phyloP scores from a whole-genome alignment of 2,797 vertebrate species.

The Notolepis coatsorum region DNA sequence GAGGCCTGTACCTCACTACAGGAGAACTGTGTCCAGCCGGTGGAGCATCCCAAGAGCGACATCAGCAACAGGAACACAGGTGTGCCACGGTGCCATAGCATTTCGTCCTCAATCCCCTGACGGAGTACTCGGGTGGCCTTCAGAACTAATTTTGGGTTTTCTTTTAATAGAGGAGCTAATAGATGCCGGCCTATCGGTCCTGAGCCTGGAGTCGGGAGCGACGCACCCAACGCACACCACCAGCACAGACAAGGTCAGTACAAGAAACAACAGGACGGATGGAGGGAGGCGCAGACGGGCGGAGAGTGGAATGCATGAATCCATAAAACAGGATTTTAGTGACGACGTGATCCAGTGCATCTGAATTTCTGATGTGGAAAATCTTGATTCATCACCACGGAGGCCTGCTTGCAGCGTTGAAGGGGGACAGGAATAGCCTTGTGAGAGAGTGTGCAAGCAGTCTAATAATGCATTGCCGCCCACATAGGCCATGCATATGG shows the following conservation, averaged over 20 bases:
- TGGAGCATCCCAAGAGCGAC: constrained; percentile 72
- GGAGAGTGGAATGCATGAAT: constrained; percentile 46
- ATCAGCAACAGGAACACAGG: constrained; percentile 73
- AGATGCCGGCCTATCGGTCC: constrained; percentile 77
- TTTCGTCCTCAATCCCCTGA: not conserved
- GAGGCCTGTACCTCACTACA: constrained; percentile 46
- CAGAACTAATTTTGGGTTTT: no score
- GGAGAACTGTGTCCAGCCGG: constrained; percentile 44
- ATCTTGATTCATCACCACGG: constrained; percentile 38
- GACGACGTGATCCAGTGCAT: not conserved
- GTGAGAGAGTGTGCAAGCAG: constrained; percentile 28
- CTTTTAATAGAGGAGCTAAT: constrained; percentile 79
- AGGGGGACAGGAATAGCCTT: constrained; percentile 37
- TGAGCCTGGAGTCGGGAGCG: constrained; percentile 76
- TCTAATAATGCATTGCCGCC: constrained; percentile 8
- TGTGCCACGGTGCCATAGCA: constrained; percentile 29
- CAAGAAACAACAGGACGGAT: constrained; percentile 42
- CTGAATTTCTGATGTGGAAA: constrained; percentile 36
- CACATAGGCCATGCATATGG: constrained; percentile 16
- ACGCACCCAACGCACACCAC: constrained; percentile 70
- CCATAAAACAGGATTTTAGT: not conserved
- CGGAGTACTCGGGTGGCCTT: not conserved
- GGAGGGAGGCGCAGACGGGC: constrained; percentile 52
- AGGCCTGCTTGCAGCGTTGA: constrained; percentile 28
- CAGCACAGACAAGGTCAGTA: constrained; percentile 83